Base-by-base conservation (phyloP, 2,797 vertebrate genomes). In the Cottoperca gobio region DNA sequence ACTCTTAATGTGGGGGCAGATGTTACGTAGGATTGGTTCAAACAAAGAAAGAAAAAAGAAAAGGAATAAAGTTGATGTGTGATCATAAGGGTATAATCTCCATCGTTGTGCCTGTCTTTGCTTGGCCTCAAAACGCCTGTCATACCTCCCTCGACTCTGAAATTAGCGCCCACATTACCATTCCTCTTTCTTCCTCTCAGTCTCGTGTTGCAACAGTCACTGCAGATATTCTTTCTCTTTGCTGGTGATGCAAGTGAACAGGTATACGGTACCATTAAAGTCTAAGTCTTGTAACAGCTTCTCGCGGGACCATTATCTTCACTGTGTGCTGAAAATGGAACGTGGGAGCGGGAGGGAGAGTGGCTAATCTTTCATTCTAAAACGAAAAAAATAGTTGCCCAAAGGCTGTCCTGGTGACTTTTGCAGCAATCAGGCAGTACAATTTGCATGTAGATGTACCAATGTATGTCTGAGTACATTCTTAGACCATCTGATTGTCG, bases 211-310 rank as follows among this genome's bases (percentile, higher is more conserved):
- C 65, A 61, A 37, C 70, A 72, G 50, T 77, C 11, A 7, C 49
- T 21, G 16, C 33, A 13, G 21, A 12, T 31, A 4, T 42, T 72
- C n/a, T 33, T 28, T 37, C 21, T 60, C 66, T 81, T 23, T 45
- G 45, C 54, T 3, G 43, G 21, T 53, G 70, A 73, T 63, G 26
- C 43, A 53, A 76, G 24, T 50, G 40, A 60, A 45, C 50, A 78
- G 70, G 80, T 78, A 42, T 49, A 54, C 31, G 26, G 35, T 40
- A 55, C 70, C 67, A 70, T 66, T 55, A 81, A 64, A 73, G 69
- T 65, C 26, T 24, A 48, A 79, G 33, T 70, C 64, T 50, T 79
- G 73, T 57, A 55, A 70, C 33, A 13, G 48, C 39, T 58, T 52
- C 66, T 66, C 13, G 64, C 19, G 1, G 31, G 5, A 42, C 14